A percentile compares a stretch with the other conserved stretches of the same genome.
These are phyloP conservation scores for Lepidonotus clava DNA, from an alignment of 2,888 invertebrate genomes.

Conservation along the genomic window DNA sequence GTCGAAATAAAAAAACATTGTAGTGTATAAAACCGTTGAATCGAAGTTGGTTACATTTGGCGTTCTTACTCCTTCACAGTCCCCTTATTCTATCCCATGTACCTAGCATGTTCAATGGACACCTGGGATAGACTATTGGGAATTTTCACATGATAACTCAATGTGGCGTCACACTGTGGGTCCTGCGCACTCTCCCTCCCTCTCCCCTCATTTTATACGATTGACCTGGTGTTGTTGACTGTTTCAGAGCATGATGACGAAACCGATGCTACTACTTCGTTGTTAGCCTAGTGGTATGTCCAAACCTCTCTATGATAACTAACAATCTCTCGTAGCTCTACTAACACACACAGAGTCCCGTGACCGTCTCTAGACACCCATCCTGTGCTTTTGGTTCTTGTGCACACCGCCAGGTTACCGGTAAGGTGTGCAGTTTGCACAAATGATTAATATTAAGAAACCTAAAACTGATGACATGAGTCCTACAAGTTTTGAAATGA, in stretches of 20 bases:
- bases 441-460: no score
- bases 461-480: no score
- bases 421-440: conserved; percentile 33
- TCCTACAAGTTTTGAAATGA: no score
- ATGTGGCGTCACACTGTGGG: background rate
- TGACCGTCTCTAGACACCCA: background rate
- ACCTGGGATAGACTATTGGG: no score
- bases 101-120: no score
- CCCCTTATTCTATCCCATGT: no score
- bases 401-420: conserved; percentile 6
- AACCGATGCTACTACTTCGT: conserved; percentile 51
- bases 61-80: no score
- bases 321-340: conserved; percentile 41
- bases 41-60: no score
- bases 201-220: conserved; percentile 5
- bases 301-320: conserved; percentile 47
- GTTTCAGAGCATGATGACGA: conserved; percentile 57
- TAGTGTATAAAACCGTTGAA: no score
- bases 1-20: no score
- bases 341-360: conserved; percentile 16
- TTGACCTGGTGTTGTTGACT: conserved; percentile 45
- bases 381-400: conserved; percentile 27
- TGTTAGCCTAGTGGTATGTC: conserved; percentile 55
- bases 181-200: background rate
- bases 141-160: no score